Evolutionary conservation across 2,113 vertebrate genomes (phyloP), one percentile per base, ranked within the genome.

Genomic region (Gavialis gangeticus): DNA sequence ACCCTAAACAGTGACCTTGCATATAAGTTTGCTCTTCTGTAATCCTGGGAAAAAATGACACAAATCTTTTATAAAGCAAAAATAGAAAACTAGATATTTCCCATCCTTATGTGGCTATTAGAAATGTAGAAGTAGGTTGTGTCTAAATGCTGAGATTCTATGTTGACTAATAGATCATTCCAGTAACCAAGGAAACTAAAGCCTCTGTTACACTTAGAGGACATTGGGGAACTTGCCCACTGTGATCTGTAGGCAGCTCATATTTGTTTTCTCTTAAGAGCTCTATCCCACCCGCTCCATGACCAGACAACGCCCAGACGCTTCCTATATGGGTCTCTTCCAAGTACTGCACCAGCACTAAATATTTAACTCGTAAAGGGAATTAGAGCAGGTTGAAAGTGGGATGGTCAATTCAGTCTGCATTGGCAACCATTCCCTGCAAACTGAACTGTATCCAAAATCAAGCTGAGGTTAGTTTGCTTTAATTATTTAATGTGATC

Each of bases 271-370:
- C 94, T 95, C 88, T 60, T 18, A 94, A 95, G 93, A 81, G 71
- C 88, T 88, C 89, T 87, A 82, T 97, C 84, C 91, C 94, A 97
- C 87, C 91, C 90, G 92, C 67, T 91, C 83, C 79, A 92, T 78
- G 88, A 91, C 89, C 85, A 89, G 96, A 97, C 85, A 97, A 96
- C 80, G 81, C 90, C 93, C 92, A 96, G 89, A 83, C 77, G 2
- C 80, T 97, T 97, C 94, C 95, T 96, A 94, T 96, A 95, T 97
- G 92, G 79, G 60, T 96, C 91, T 96, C 91, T 76, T 96, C 82
- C 66, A 67, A 95, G 83, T 77, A 83, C 75, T 92, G 82, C 76
- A 82, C 62, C 59, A 93, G 82, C 87, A 84, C 81, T 94, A 95
- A 96, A 93, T 90, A 97, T 91, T 95, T 96, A 97, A 95, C 76